Base-by-base conservation (phyloP, 1,140 invertebrate species). In the Copidosoma floridanum region DNA sequence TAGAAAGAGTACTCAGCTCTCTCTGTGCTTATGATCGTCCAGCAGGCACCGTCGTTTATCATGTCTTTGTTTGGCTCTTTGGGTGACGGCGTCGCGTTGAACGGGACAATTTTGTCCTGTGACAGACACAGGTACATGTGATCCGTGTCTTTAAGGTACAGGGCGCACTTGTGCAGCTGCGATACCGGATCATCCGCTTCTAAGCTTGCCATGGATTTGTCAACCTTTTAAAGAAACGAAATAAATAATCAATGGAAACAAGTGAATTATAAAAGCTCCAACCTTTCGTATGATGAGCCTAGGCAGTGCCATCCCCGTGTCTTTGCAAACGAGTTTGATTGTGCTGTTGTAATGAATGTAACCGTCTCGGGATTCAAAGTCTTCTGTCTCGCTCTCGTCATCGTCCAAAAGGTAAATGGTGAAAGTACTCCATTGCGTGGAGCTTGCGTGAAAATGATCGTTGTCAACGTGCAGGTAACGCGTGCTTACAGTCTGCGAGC, bases 21-120 rank as follows among this genome's bases (percentile, higher is more conserved):
- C 77, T 99, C 97, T 2, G 97, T 99, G 29, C 94, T 98, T 67
- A 99, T 99, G 70, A 99, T 99, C 11, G 97, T 99, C 97, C 97
- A 99, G 58, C 95, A 98, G 11, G 97, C 97, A 29, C 97, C 97
- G 76, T 99, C 97, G 76, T 98, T 99, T 57, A 99, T 98, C 92
- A 98, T 97, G 73, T 99, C 96, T 72, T 97, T 96, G 77, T 96
- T 97, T 0, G 92, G 88, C 74, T 98, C 95, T 78, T 98, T 97
- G 0, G 94, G 94, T 77, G 94, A 98, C 0, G 94, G 93, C 0
- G 95, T 97, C 1, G 96, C 96, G 78, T 98, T 95, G 75, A 98
- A 98, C 78, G 98, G 97, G 70, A 99, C 98, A 57, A 99, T 99
- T 70, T 96, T 86, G 75, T 99, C 97, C 78, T 99, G 96, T 6